Percentiles rank a stretch among this genome's conserved stretches.
Conservation (phyloP, 2,888 invertebrate species). For the Acleris sparsana region DNA sequence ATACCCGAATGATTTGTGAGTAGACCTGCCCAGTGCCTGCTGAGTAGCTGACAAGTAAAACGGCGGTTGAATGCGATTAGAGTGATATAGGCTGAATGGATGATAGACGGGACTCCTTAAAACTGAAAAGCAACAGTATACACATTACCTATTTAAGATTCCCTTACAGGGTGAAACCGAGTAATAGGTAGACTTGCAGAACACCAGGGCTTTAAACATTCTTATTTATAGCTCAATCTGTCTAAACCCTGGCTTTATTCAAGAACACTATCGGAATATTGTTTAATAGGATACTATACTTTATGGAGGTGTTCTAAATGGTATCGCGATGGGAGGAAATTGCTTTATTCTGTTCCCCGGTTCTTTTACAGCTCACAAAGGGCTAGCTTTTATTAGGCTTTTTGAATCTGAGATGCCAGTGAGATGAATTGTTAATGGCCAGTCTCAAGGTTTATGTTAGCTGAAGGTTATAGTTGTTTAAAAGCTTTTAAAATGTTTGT, state of each 20-base stretch:
- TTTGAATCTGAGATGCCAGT: slow-evolving; percentile 9
- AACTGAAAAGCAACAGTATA: too few relatives aligned
- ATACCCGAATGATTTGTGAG: too few relatives aligned
- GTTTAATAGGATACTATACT: slow-evolving; percentile 26
- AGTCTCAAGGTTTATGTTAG: not conserved
- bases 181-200: not conserved
- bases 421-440: slow-evolving; percentile 20
- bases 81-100: too few relatives aligned
- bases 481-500: too few relatives aligned
- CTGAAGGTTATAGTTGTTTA: too few relatives aligned
- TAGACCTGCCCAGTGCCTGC: too few relatives aligned
- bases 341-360: slow-evolving; percentile 31
- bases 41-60: too few relatives aligned
- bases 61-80: too few relatives aligned
- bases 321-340: slow-evolving; percentile 33
- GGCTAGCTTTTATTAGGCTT: slow-evolving; percentile 26
- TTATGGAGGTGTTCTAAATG: slow-evolving; percentile 25
- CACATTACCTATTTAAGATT: too few relatives aligned
- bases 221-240: slow-evolving; percentile 22
- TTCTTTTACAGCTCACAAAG: slow-evolving; percentile 24
- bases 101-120: too few relatives aligned
- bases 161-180: too few relatives aligned
- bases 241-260: slow-evolving; percentile 19
- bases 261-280: slow-evolving; percentile 23
- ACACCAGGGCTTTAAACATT: not conserved